Evolutionary conservation across 2,113 vertebrate genomes (phyloP).

Genomic region (Equus przewalskii): DNA sequence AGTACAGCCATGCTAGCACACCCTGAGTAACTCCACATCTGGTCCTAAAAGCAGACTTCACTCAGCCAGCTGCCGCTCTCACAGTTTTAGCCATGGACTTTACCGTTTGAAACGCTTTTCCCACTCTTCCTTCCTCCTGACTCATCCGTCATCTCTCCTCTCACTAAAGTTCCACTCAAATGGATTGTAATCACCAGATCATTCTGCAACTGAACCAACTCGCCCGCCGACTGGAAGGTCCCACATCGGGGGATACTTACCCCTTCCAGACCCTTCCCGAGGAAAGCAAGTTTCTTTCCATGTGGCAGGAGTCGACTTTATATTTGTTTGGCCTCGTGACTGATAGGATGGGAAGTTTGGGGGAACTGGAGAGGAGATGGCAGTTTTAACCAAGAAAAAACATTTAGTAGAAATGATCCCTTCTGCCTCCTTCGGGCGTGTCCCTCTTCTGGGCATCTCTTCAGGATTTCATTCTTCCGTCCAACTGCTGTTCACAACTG

Average conservation of each 20-base stretch:
- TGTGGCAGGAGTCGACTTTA: not conserved
- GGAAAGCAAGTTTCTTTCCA: not conserved
- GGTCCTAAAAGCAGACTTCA: not conserved
- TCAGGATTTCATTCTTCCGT: conserved; percentile 76
- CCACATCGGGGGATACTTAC: conserved; percentile 63
- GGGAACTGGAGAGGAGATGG: conserved; percentile 41
- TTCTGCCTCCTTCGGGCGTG: conserved; percentile 61
- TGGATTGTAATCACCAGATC: not conserved
- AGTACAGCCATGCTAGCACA: not conserved
- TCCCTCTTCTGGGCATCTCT: conserved; percentile 75
- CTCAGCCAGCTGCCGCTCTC: not conserved
- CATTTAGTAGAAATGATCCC: conserved; percentile 25
- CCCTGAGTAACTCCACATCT: not conserved
- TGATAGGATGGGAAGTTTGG: not conserved
- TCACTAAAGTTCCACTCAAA: not conserved
- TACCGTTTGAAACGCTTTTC: not conserved
- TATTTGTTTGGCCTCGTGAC: conserved; percentile 39
- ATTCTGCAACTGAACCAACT: not conserved
- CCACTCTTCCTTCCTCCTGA: not conserved
- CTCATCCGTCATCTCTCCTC: not conserved
- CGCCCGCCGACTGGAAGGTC: not conserved
- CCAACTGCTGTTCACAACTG: conserved; percentile 81
- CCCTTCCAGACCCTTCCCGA: conserved; percentile 31
- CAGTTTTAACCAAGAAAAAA: conserved; percentile 32
- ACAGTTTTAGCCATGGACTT: not conserved